Conservation (phyloP, 2,113 vertebrate genomes). For the Rhinogobius similis region DNA sequence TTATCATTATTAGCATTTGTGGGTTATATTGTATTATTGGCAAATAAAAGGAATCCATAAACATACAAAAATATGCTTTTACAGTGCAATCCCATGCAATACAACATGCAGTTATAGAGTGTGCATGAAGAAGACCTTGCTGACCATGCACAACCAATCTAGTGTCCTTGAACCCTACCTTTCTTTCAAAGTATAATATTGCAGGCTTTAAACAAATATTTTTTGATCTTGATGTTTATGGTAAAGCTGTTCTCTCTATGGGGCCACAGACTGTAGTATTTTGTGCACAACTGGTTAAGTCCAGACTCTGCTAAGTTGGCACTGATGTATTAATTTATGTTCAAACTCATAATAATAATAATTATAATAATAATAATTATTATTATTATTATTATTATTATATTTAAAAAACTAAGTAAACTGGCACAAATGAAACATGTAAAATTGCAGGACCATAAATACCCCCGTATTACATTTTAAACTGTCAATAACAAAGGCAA, state of each 20-base stretch:
- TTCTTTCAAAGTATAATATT: conserved; percentile 15
- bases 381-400: too few species aligned
- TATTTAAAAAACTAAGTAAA: too few species aligned
- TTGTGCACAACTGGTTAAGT: conserved; percentile 9
- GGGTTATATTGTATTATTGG: conserved; percentile 51
- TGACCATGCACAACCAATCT: conserved; percentile 49
- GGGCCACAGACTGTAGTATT: background rate
- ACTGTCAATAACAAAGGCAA: conserved; percentile 33
- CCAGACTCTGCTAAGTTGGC: conserved; percentile 32
- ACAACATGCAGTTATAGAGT: conserved; percentile 68
- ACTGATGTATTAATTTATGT: conserved; percentile 23
- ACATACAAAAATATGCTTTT: conserved; percentile 47
- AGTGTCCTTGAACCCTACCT: conserved; percentile 19
- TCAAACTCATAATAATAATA: background rate
- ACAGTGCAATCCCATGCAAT: conserved; percentile 70
- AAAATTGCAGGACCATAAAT: conserved; percentile 1
- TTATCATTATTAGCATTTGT: conserved; percentile 27
- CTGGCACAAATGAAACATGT: conserved; percentile 30
- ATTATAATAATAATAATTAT: too few species aligned
- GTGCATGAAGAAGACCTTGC: conserved; percentile 53
- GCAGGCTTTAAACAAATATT: background rate
- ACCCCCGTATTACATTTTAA: conserved; percentile 33
- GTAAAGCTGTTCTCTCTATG: background rate
- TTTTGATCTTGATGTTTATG: background rate
- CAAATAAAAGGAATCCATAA: conserved; percentile 55